These are phyloP conservation scores for Ypsolopha sequella DNA, from an alignment of 2,888 invertebrate genomes.

Conservation along the genomic window DNA sequence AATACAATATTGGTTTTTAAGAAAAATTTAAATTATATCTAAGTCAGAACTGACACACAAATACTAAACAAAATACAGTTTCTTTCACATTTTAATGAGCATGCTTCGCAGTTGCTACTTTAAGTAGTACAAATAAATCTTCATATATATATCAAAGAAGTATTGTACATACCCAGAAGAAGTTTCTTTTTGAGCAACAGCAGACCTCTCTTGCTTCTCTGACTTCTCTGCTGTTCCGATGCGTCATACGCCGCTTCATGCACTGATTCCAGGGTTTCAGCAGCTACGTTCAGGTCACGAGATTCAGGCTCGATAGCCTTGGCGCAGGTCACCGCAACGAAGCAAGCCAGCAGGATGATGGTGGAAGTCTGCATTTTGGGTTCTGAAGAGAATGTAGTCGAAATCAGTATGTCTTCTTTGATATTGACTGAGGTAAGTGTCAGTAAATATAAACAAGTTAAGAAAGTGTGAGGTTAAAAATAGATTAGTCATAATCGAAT, in stretches of 20 bases:
- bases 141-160: neutral
- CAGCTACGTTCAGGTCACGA: conserved; percentile 6
- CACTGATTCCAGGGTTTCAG: conserved; percentile 13
- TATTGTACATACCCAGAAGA: conserved; percentile 38
- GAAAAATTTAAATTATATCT: too few relatives aligned
- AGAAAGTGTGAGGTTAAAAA: too few relatives aligned
- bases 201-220: conserved; percentile 50
- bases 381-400: conserved; percentile 22
- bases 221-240: conserved; percentile 41
- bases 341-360: conserved; percentile 46
- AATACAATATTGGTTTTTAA: too few relatives aligned
- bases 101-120: too few relatives aligned
- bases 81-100: too few relatives aligned
- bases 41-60: too few relatives aligned
- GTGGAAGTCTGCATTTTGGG: conserved; percentile 49
- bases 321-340: conserved; percentile 42
- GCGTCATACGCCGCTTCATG: conserved; percentile 32
- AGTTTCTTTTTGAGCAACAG: conserved; percentile 56
- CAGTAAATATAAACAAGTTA: neutral
- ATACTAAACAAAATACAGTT: too few relatives aligned
- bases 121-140: neutral
- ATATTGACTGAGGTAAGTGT: too few relatives aligned
- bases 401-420: neutral
- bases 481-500: too few relatives aligned
- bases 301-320: conserved; percentile 15